phyloP scores from a whole-genome alignment of 2,888 invertebrate genomes.

The Synergus umbraculus region DNA sequence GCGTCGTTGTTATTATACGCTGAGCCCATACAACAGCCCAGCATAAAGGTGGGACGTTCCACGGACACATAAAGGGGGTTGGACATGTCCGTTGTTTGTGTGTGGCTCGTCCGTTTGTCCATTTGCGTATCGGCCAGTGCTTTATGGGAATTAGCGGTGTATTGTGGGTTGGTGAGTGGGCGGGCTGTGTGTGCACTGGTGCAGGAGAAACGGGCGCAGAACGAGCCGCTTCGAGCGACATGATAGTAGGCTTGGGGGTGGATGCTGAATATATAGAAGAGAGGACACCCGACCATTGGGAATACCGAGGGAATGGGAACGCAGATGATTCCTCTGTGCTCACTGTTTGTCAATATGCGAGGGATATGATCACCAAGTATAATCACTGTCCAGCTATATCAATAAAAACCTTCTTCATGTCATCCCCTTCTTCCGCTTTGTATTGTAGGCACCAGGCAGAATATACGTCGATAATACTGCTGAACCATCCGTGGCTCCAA shows the following conservation, averaged over 20 bases:
- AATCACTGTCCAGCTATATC: slow-evolving; percentile 69
- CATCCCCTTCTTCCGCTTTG: not conserved
- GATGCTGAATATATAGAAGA: slow-evolving; percentile 34
- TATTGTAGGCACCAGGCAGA: slow-evolving; percentile 8
- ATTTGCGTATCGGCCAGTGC: slow-evolving; percentile 74
- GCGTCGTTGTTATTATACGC: slow-evolving; percentile 65
- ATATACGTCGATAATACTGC: not conserved
- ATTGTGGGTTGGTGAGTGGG: slow-evolving; percentile 75
- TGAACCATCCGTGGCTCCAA: slow-evolving; percentile 16
- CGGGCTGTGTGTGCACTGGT: slow-evolving; percentile 68
- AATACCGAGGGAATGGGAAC: slow-evolving; percentile 44
- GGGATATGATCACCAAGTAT: slow-evolving; percentile 75
- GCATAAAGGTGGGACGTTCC: slow-evolving; percentile 40
- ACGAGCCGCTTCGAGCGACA: slow-evolving; percentile 39
- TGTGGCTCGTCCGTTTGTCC: slow-evolving; percentile 69
- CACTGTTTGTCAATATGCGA: slow-evolving; percentile 74
- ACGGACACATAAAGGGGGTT: slow-evolving; percentile 53
- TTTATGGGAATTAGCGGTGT: slow-evolving; percentile 76
- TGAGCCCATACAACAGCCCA: slow-evolving; percentile 29
- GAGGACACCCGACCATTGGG: slow-evolving; percentile 50
- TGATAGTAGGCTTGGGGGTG: slow-evolving; percentile 44
- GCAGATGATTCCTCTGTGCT: slow-evolving; percentile 68
- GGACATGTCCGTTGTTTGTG: slow-evolving; percentile 48
- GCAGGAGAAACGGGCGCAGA: slow-evolving; percentile 64
- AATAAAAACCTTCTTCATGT: slow-evolving; percentile 35